Base-by-base conservation (phyloP, 2,113 vertebrate genomes). In the Thunnus maccoyii region DNA sequence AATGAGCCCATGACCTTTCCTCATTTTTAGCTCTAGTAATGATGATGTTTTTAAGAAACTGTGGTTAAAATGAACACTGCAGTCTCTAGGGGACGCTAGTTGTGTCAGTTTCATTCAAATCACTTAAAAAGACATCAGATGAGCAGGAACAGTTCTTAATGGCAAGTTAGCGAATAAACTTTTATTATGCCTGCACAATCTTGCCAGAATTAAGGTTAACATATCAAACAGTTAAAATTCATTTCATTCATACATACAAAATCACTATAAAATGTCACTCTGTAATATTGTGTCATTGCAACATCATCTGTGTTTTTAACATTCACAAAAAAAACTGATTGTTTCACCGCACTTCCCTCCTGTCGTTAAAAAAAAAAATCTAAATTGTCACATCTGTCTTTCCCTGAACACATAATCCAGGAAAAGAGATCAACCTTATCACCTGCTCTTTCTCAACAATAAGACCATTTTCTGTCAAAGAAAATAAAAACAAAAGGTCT, bases 101-200 rank as follows among this genome's bases (percentile, higher is more conserved):
- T 36, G 32, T 36, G 32, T 22, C 22, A 22, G 22, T 22, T 36
- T 36, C 36, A 41, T 41, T 41, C 36, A 41, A 41, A 9, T 41
- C 36, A 41, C 9, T 36, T 41, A 41, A 41, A 41, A 9, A 41
- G 7, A 41, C 36, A 41, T 41, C 36, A 71, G n/a, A 70, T 32
- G 36, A 50, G 2, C 11, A 22, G 20, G 10, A 22, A 20, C 41
- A 14, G 0, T 7, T 46, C 3, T 68, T 72, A 63, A 76, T 70
- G 74, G 72, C 69, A 73, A 83, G 66, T 90, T 87, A 90, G 86
- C 89, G 86, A 87, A 92, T 93, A 76, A 86, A 86, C 71, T 60
- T 95, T 95, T 94, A 95, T 94, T 94, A 92, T 90, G 86, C 91
- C 93, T 91, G 91, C 92, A 93, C 82, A 92, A 82, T 93, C 83